These are phyloP conservation scores for Mythimna vitellina DNA, from an alignment of 2,888 invertebrate genomes.

Conservation along the genomic window DNA sequence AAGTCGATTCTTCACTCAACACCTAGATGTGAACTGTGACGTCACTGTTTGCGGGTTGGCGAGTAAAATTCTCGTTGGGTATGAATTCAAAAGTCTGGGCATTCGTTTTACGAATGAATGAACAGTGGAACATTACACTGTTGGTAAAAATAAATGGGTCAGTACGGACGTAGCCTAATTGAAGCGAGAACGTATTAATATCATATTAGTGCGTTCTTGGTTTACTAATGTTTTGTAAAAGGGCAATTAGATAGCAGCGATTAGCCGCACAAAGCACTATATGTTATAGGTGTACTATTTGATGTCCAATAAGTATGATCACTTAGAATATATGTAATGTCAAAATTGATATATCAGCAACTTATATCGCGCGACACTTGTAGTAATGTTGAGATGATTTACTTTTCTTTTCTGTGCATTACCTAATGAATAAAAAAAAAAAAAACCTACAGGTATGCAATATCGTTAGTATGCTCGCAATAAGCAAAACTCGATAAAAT, in stretches of 20 bases:
- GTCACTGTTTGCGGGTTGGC: not conserved
- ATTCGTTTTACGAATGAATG: constrained; percentile 11
- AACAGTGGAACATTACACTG: constrained; percentile 7
- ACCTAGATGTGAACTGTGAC: not conserved
- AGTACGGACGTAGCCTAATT: not conserved
- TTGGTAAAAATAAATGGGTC: constrained; percentile 9
- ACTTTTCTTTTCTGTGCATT: not conserved
- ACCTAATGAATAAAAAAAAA: not conserved
- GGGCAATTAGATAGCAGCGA: not conserved
- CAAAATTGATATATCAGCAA: not conserved
- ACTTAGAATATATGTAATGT: not conserved
- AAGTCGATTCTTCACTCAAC: not conserved
- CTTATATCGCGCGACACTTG: not conserved
- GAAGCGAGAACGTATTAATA: not conserved
- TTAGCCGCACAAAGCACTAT: not conserved
- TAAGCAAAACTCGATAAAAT: not conserved
- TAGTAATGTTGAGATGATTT: not conserved
- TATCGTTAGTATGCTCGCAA: not conserved
- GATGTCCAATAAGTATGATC: not conserved
- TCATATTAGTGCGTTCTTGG: constrained; percentile 1
- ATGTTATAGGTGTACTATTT: not conserved
- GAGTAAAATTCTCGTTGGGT: not conserved
- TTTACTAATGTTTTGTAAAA: not conserved
- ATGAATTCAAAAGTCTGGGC: not conserved
- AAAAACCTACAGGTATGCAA: not conserved